Conservation (phyloP, 23 tunicate genomes). For the Styela clava region DNA sequence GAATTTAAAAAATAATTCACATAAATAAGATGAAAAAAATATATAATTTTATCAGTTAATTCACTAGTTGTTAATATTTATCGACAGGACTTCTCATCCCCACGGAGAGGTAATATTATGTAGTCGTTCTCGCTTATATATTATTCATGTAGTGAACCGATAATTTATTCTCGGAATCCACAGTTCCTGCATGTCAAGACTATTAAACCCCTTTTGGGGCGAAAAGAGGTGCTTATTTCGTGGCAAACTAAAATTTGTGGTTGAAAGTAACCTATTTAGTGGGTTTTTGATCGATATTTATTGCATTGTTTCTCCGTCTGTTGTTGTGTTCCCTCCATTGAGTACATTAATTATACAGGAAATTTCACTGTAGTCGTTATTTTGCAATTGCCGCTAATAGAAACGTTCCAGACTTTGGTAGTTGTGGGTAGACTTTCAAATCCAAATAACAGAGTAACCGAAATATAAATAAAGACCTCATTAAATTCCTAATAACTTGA, state of each 20-base stretch:
- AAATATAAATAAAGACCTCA: no score
- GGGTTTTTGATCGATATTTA: background rate
- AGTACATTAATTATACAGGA: no score
- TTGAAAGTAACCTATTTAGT: background rate
- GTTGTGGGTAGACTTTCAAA: no score
- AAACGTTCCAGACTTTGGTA: no score
- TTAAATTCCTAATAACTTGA: no score
- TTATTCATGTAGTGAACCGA: background rate
- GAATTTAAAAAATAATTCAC: no score
- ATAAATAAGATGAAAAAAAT: no score
- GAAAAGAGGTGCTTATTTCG: background rate
- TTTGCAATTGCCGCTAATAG: no score
- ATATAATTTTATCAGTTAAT: no score
- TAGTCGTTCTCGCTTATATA: background rate
- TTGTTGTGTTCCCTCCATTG: background rate
- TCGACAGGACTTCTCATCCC: background rate
- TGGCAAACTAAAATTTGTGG: background rate
- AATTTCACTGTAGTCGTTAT: no score
- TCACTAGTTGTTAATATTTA: background rate
- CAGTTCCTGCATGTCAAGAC: background rate
- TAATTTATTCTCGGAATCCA: background rate
- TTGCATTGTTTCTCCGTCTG: background rate
- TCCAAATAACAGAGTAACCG: no score
- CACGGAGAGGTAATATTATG: background rate
- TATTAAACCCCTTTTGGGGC: background rate